phyloP scores from a whole-genome alignment of 2,113 vertebrate species.

The Microcebus lehilahytsara region DNA sequence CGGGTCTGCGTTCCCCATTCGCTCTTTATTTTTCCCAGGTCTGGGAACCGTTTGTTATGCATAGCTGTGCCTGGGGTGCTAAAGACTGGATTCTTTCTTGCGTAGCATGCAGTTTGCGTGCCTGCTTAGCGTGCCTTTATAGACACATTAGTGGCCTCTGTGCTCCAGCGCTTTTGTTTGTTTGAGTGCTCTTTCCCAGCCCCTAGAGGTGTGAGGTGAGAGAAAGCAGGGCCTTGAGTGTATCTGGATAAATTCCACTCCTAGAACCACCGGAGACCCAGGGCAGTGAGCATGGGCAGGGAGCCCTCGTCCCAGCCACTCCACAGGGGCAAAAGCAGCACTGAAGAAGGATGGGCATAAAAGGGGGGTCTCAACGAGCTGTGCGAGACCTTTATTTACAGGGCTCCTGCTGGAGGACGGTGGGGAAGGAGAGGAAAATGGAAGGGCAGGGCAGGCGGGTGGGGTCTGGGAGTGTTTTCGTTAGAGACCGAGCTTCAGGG shows the following conservation, averaged over 20 bases:
- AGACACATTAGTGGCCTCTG: not conserved
- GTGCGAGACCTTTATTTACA: not conserved
- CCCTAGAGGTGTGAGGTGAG: not conserved
- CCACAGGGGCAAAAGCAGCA: not conserved
- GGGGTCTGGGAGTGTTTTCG: not conserved
- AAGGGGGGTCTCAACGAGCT: not conserved
- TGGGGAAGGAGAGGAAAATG: not conserved
- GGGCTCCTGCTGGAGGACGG: not conserved
- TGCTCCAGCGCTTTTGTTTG: not conserved
- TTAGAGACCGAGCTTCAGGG: not conserved
- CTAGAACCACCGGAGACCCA: not conserved
- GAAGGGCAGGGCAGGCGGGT: not conserved
- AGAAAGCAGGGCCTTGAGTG: not conserved
- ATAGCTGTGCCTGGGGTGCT: not conserved
- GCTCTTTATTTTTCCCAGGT: slow-evolving; percentile 50
- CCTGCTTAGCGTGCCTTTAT: not conserved
- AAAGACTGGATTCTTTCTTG: not conserved
- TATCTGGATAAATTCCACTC: not conserved
- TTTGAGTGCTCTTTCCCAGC: not conserved
- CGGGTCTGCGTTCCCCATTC: not conserved
- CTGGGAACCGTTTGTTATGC: not conserved
- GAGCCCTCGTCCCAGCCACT: not conserved
- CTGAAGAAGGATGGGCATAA: not conserved
- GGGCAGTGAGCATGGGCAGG: not conserved
- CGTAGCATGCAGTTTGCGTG: not conserved